These are phyloP conservation scores for Gasterosteus nipponicus DNA, from an alignment of 2,113 vertebrate genomes.

Conservation along the genomic window DNA sequence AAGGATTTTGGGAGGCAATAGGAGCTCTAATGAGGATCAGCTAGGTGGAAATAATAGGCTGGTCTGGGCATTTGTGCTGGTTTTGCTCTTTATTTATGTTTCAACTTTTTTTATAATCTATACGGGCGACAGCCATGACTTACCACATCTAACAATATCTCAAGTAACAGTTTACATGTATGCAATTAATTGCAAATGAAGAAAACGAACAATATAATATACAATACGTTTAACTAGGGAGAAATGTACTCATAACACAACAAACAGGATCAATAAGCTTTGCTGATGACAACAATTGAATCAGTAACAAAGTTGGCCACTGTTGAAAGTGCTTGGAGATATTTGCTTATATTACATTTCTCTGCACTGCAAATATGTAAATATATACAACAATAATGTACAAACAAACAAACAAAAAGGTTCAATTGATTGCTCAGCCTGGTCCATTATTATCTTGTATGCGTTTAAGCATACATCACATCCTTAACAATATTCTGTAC, in stretches of 20 bases:
- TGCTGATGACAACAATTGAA: slow-evolving; percentile 35
- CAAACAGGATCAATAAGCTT: slow-evolving; percentile 20
- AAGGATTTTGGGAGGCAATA: slow-evolving; percentile 4
- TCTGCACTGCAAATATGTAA: slow-evolving; percentile 26
- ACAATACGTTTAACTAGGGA: slow-evolving; percentile 37
- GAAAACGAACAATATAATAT: slow-evolving; percentile 38
- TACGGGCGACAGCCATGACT: slow-evolving; percentile 32
- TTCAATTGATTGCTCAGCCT: slow-evolving; percentile 5
- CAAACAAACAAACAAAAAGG: slow-evolving; percentile 7
- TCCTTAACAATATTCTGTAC: slow-evolving; percentile 10
- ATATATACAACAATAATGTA: slow-evolving; percentile 4
- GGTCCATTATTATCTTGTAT: slow-evolving; percentile 1
- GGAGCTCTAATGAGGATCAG: neutral
- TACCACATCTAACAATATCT: slow-evolving; percentile 43
- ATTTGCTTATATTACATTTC: slow-evolving; percentile 7
- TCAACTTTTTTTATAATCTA: slow-evolving; percentile 10
- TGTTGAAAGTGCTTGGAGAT: neutral
- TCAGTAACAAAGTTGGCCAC: neutral
- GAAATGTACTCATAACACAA: slow-evolving; percentile 28
- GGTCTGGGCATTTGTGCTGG: neutral
- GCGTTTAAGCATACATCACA: neutral
- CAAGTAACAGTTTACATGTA: slow-evolving; percentile 47
- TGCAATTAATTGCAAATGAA: slow-evolving; percentile 29
- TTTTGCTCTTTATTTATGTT: slow-evolving; percentile 34
- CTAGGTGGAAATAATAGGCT: neutral